Evolutionary conservation across 2,888 invertebrate genomes (phyloP), one percentile per base, ranked within the genome.

Genomic region (Eurois occulta): DNA sequence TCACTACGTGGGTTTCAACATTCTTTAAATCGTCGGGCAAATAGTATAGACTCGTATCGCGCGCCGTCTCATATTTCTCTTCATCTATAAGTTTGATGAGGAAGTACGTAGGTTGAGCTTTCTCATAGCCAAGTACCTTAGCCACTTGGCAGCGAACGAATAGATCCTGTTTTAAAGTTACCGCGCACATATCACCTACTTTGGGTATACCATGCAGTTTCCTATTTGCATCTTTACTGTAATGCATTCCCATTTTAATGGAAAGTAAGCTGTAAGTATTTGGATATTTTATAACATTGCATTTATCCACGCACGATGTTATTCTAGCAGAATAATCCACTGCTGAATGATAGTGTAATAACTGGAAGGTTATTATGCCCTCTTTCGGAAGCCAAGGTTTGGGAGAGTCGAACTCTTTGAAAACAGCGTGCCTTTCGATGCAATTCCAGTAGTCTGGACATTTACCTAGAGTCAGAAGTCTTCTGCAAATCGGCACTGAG

Each of bases 391-490:
- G 93, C 92, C 96, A 93, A 24, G 95, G 92, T n/a, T 94, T 94
- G 8, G 97, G 95, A 74, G 97, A 95, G 85, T 97, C 97, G 38
- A 95, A 94, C 11, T 96, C 93, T 78, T 97, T 94, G 21, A 98
- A 92, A 10, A 97, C 86, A 1, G 94, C 94, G 92, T 98, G 98
- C 48, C 98, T 97, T 70, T 96, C 95, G 32, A 91, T 85, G 87
- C 98, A 98, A 65, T 95, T 94, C 89, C 95, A 95, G 70, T 93
- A 92, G 82, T 97, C 96, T 5, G 95, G 94, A 90, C 98, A 98
- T 75, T 95, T 94, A 10, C 98, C 98, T 86, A 98, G 97, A 46
- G 97, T 94, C 79, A 98, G 96, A 7, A 98, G 88, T 76, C 94
- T 96, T 32, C 97, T 94, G 90, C 98, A 98, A 21, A 98, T 89